phyloP scores from a whole-genome alignment of 2,797 vertebrate genomes.

The Ctenopoma multispine region DNA sequence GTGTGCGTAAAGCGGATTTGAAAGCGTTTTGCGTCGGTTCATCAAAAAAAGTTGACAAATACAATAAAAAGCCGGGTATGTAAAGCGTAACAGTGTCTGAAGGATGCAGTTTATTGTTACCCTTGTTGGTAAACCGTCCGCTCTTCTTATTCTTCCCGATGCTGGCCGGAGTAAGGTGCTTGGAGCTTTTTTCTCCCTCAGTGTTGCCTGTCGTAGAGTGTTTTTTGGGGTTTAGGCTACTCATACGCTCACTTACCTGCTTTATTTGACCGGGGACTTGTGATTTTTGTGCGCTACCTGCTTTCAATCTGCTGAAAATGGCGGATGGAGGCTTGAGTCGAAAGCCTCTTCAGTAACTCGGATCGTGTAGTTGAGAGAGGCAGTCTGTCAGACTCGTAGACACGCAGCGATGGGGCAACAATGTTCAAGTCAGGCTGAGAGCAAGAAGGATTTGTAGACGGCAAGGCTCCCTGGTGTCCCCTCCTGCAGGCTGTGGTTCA shows the following conservation, averaged over 20 bases:
- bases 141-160: slow-evolving; percentile 51
- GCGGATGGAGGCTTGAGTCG: slow-evolving; percentile 81
- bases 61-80: neutral
- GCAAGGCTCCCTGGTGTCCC: slow-evolving; percentile 22
- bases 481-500: slow-evolving; percentile 23
- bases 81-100: slow-evolving; percentile 10
- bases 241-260: slow-evolving; percentile 78
- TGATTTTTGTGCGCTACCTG: slow-evolving; percentile 77
- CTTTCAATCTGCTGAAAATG: slow-evolving; percentile 84
- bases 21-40: slow-evolving; percentile 3
- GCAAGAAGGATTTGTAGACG: slow-evolving; percentile 9
- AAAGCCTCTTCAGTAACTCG: slow-evolving; percentile 70
- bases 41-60: slow-evolving; percentile 49
- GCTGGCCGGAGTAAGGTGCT: slow-evolving; percentile 56
- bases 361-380: slow-evolving; percentile 74
- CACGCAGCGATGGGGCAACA: slow-evolving; percentile 48
- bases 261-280: slow-evolving; percentile 66
- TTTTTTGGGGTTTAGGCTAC: slow-evolving; percentile 37
- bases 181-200: slow-evolving; percentile 16
- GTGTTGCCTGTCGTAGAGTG: slow-evolving; percentile 38
- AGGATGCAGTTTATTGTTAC: slow-evolving; percentile 74
- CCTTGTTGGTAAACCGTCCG: slow-evolving; percentile 47
- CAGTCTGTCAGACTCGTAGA: slow-evolving; percentile 55
- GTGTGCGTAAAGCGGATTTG: slow-evolving; percentile 31
- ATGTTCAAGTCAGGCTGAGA: slow-evolving; percentile 22